These are phyloP conservation scores for Lordiphosa collinella DNA, from an alignment of 1,140 invertebrate genomes.

Conservation along the genomic window DNA sequence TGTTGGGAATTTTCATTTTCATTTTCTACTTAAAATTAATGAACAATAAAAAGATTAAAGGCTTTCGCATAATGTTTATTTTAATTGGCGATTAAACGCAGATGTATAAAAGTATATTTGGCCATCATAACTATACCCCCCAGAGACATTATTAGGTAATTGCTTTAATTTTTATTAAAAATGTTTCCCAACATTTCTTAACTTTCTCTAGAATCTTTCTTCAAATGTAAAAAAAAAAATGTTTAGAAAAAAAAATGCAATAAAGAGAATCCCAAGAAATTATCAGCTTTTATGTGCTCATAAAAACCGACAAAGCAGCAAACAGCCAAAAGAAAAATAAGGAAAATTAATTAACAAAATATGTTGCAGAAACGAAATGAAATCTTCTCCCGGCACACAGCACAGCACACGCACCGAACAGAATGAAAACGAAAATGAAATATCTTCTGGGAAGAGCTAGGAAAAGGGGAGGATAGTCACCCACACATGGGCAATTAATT, in stretches of 20 bases:
- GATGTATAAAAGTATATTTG: too few species aligned
- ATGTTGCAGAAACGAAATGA: conserved; percentile 30
- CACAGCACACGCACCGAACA: neutral
- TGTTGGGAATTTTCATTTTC: too few species aligned
- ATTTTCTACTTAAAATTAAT: too few species aligned
- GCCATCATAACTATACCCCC: too few species aligned
- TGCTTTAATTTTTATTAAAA: too few species aligned
- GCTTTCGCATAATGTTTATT: too few species aligned
- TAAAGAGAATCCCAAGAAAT: neutral
- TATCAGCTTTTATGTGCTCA: conserved; percentile 46
- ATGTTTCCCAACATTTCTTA: too few species aligned
- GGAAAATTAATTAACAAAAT: conserved; percentile 53
- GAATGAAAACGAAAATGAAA: conserved; percentile 29
- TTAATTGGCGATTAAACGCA: too few species aligned
- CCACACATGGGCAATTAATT: conserved; percentile 43
- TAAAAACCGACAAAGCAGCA: conserved; percentile 28
- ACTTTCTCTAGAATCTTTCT: too few species aligned
- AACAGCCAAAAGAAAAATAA: conserved; percentile 16
- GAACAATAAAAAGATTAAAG: too few species aligned
- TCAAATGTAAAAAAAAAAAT: too few species aligned
- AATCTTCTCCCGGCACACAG: neutral
- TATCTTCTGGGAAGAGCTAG: conserved; percentile 6
- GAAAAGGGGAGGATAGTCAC: neutral
- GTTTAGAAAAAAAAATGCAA: conserved; percentile 6
- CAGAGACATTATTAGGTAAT: too few species aligned